Conservation (phyloP, 1,140 invertebrate genomes). For the Berghia stephanieae region DNA sequence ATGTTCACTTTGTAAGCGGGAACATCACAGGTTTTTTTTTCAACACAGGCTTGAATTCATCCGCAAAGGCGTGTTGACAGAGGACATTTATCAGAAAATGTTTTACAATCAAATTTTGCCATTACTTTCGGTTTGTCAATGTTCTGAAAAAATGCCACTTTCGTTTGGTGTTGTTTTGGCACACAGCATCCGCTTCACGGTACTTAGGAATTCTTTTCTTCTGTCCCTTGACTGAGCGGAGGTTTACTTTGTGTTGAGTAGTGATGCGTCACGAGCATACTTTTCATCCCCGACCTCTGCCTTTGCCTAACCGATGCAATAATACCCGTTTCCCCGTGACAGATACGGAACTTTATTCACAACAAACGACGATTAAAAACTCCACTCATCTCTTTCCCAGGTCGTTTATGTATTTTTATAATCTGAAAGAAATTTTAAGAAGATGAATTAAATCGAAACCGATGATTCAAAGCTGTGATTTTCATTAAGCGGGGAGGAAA, state of each 20-base stretch:
- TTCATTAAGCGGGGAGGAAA: conserved; percentile 8
- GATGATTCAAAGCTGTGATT: background rate
- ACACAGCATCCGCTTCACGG: conserved; percentile 38
- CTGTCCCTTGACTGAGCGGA: conserved; percentile 55
- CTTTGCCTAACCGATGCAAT: conserved; percentile 18
- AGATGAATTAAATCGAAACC: too few relatives aligned
- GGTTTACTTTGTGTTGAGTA: conserved; percentile 47
- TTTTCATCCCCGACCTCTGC: conserved; percentile 36
- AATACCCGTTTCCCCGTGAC: conserved; percentile 9
- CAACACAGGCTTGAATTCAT: conserved; percentile 48
- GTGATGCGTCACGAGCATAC: conserved; percentile 61
- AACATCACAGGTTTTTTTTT: conserved; percentile 54
- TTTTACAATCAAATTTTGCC: background rate
- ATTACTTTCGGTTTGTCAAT: conserved; percentile 28
- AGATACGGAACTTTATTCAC: background rate
- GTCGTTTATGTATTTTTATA: too few relatives aligned
- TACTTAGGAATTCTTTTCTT: conserved; percentile 57
- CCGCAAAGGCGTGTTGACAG: conserved; percentile 44
- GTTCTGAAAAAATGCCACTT: conserved; percentile 27
- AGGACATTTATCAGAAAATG: conserved; percentile 6
- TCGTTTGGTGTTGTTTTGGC: conserved; percentile 33
- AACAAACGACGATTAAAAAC: too few relatives aligned
- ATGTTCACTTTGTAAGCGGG: conserved; percentile 65
- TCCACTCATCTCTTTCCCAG: too few relatives aligned
- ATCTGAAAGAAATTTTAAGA: too few relatives aligned